phyloP scores from a whole-genome alignment of 1,140 invertebrate species.

The Augochlora pura region DNA sequence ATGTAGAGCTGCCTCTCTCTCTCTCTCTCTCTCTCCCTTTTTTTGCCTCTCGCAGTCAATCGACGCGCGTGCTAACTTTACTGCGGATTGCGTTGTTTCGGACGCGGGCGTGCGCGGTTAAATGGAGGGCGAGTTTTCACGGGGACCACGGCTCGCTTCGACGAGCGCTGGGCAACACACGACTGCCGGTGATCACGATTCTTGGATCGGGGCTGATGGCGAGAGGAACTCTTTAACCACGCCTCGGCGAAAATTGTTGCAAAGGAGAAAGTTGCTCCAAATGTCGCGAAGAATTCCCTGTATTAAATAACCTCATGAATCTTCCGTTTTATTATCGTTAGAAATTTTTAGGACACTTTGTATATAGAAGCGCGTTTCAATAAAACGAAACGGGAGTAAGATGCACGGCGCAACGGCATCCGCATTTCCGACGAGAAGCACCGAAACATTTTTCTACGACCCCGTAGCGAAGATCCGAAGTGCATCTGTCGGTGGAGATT shows the following conservation, averaged over 20 bases:
- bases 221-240: no score
- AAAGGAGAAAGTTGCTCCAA: no score
- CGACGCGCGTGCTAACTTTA: not conserved
- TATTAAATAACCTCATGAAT: no score
- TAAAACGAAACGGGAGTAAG: not conserved
- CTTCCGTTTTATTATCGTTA: no score
- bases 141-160: not conserved
- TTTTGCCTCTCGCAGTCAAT: not conserved
- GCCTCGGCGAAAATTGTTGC: no score
- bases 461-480: not conserved
- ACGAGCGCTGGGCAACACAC: not conserved
- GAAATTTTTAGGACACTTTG: no score
- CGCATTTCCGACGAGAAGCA: not conserved
- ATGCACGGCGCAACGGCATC: not conserved
- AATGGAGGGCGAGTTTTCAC: no score
- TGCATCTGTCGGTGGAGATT: no score
- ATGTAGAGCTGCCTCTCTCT: not conserved
- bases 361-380: not conserved
- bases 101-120: no score
- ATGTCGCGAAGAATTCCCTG: no score
- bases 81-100: constrained; percentile 17
- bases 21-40: not conserved
- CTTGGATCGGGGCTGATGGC: no score
- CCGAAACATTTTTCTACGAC: not conserved
- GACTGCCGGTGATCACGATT: no score